Percentiles rank a stretch among this genome's conserved stretches.
These are phyloP conservation scores for Trachemys scripta DNA, from an alignment of 2,113 vertebrate genomes.

Conservation along the genomic window DNA sequence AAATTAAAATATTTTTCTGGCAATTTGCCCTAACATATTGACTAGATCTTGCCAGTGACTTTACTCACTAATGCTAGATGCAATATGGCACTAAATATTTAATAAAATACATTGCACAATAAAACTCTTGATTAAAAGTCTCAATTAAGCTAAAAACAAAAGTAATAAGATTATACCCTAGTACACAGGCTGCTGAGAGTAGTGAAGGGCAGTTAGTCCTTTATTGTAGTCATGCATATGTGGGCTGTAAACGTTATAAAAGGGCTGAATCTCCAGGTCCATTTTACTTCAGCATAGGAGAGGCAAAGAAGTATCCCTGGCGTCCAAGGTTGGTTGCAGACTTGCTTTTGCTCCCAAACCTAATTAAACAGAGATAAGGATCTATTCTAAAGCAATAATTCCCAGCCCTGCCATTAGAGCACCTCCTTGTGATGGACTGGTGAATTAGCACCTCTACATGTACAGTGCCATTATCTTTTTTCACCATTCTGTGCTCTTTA, in stretches of 20 bases:
- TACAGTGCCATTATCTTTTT: not conserved
- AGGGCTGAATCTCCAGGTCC: not conserved
- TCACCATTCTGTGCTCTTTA: not conserved
- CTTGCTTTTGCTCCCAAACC: slow-evolving; percentile 95
- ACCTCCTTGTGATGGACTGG: not conserved
- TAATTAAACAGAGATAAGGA: slow-evolving; percentile 67
- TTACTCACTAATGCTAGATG: slow-evolving; percentile 17
- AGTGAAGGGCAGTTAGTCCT: rapidly evolving
- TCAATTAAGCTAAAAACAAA: slow-evolving; percentile 69
- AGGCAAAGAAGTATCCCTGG: slow-evolving; percentile 93
- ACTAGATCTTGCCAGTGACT: not conserved
- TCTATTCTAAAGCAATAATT: rapidly evolving
- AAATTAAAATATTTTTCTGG: not conserved
- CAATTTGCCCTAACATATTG: not conserved
- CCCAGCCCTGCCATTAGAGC: not conserved
- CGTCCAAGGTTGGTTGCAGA: slow-evolving; percentile 82
- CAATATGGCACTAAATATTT: slow-evolving; percentile 16
- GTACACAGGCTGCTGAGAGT: slow-evolving; percentile 16
- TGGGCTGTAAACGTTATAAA: not conserved
- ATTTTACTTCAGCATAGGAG: slow-evolving; percentile 89
- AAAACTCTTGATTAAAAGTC: slow-evolving; percentile 74
- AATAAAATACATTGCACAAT: slow-evolving; percentile 77
- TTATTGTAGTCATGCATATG: slow-evolving; percentile 19
- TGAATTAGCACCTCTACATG: not conserved
- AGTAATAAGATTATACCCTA: not conserved